phyloP scores from a whole-genome alignment of 1,140 invertebrate genomes.

The Parapsyche elsis region DNA sequence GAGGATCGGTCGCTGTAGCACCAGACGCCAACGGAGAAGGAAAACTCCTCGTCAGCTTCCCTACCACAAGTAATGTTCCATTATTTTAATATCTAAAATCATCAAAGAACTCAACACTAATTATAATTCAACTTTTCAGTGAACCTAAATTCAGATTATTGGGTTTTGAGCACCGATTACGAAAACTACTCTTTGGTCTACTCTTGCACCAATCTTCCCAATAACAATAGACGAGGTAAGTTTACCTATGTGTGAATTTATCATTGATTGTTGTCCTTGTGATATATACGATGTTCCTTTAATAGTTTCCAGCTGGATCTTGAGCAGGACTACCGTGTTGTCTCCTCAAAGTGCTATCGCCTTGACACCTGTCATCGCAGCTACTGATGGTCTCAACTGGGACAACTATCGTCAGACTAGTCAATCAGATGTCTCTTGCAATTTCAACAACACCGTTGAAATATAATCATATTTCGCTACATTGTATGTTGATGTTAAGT shows the following conservation, averaged over 20 bases:
- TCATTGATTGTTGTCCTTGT: too few relatives aligned
- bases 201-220: conserved; percentile 58
- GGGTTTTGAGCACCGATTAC: conserved; percentile 62
- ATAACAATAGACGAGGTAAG: conserved; percentile 58
- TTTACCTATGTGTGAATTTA: background rate
- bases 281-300: background rate
- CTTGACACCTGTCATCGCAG: conserved; percentile 38
- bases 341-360: conserved; percentile 28
- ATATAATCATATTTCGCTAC: background rate
- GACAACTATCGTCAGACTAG: conserved; percentile 39
- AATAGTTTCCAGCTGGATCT: conserved; percentile 52
- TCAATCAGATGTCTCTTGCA: conserved; percentile 40
- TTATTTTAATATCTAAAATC: background rate
- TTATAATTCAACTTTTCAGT: background rate
- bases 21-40: conserved; percentile 29
- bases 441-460: background rate
- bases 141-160: conserved; percentile 53
- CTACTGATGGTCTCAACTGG: conserved; percentile 39
- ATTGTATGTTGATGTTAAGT: background rate
- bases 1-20: conserved; percentile 57
- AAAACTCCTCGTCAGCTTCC: conserved; percentile 46
- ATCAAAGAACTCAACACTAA: background rate
- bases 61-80: conserved; percentile 53
- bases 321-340: conserved; percentile 45
- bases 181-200: conserved; percentile 60